Percentiles rank a stretch among this genome's conserved stretches.
Conservation (phyloP, 2,113 vertebrate genomes). For the Larimichthys crocea region DNA sequence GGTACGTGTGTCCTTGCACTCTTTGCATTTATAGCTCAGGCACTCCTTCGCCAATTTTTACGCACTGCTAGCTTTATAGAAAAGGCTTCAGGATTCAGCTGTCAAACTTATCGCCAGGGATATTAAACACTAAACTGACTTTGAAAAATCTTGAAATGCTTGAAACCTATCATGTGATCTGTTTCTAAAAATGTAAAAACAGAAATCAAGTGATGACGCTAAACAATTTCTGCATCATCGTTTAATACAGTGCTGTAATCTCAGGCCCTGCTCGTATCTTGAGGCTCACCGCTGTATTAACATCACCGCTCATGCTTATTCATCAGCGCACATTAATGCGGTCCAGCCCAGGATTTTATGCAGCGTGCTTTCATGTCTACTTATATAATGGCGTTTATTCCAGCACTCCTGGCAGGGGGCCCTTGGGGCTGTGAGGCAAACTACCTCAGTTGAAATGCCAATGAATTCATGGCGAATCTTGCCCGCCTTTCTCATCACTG, state of each 20-base stretch:
- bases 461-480: slow-evolving; percentile 41
- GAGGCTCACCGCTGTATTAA: slow-evolving; percentile 52
- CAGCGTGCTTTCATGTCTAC: slow-evolving; percentile 48
- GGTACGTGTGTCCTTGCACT: slow-evolving; percentile 9
- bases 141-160: neutral
- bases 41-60: slow-evolving; percentile 30
- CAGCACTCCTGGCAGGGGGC: slow-evolving; percentile 41
- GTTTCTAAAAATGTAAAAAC: neutral
- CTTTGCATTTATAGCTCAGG: slow-evolving; percentile 19
- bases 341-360: slow-evolving; percentile 37
- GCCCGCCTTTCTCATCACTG: slow-evolving; percentile 25
- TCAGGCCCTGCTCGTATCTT: slow-evolving; percentile 10
- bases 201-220: slow-evolving; percentile 9
- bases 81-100: slow-evolving; percentile 13
- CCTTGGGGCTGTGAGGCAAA: slow-evolving; percentile 35
- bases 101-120: slow-evolving; percentile 15
- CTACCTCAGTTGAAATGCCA: slow-evolving; percentile 38
- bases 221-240: slow-evolving; percentile 2
- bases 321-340: slow-evolving; percentile 59
- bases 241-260: slow-evolving; percentile 43
- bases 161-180: neutral
- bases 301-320: slow-evolving; percentile 62
- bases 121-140: slow-evolving; percentile 11
- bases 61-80: slow-evolving; percentile 30
- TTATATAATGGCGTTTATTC: slow-evolving; percentile 53